Base-by-base conservation (phyloP, 2,797 vertebrate genomes). In the Luscinia megarhynchos region DNA sequence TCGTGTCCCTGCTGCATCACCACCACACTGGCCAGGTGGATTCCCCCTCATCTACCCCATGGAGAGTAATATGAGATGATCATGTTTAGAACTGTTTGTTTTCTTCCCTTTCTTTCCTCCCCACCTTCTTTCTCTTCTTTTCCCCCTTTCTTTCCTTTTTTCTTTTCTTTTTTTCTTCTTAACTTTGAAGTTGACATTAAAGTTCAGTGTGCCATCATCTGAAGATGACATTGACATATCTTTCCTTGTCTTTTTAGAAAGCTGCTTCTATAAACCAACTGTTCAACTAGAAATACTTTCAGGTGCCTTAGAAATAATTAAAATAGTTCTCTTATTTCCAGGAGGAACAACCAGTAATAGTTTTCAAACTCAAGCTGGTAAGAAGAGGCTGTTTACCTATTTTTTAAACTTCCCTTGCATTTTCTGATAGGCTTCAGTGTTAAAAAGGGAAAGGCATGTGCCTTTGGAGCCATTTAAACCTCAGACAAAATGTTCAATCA, bases 401-500 rank as follows among this genome's bases (percentile, higher is more conserved):
- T 67, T 89, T 79, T 32, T 43, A 38, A 36, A 62, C 55, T 91
- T 75, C 48, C 46, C 18, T 64, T 72, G 34, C 40, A 82, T 82
- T 53, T 40, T 85, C 77, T 63, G 34, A 85, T 79, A 73, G 61
- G 43, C 23, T 89, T 70, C 59, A 61, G 12, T 38, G 51, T 85
- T 83, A 90, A 94, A 95, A 89, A 51, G 3, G 41, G 81, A 87
- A 91, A 96, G 59, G 55, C 88, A 83, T 80, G 67, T 87, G 66
- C 68, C 68, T 80, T 95, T 91, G 92, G 89, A 94, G 77, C 43
- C 57, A 93, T 51, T 91, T 93, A 95, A 92, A 64, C 57, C 90
- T 92, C 84, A 95, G 93, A 73, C 41, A 75, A 89, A 94, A 92
- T 83, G 83, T 91, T 96, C 84, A 68, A 36, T 95, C 90, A 93